These are phyloP conservation scores for Eupsilia transversa DNA, from an alignment of 2,888 invertebrate genomes.

Conservation along the genomic window DNA sequence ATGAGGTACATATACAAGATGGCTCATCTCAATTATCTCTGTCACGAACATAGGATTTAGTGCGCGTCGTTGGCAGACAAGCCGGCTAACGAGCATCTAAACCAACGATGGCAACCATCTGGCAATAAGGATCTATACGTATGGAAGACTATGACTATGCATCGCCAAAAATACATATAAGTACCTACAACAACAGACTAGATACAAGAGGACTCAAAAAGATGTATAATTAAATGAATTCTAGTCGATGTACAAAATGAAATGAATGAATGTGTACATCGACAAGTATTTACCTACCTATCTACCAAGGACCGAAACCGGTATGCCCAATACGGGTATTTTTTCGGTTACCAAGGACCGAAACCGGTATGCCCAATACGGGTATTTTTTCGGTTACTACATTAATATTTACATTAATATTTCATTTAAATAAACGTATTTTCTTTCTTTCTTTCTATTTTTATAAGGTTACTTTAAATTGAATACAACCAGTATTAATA, in stretches of 20 bases:
- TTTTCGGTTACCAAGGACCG: too few relatives aligned
- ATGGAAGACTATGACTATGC: slow-evolving; percentile 10
- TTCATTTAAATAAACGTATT: too few relatives aligned
- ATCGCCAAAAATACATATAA: background rate
- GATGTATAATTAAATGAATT: background rate
- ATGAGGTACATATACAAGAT: slow-evolving; percentile 60
- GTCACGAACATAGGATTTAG: slow-evolving; percentile 65
- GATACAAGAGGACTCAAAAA: background rate
- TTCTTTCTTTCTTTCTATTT: too few relatives aligned
- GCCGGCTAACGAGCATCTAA: slow-evolving; percentile 61
- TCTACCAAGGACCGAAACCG: too few relatives aligned
- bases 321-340: too few relatives aligned
- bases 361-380: too few relatives aligned
- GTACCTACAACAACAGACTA: background rate
- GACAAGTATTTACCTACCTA: background rate
- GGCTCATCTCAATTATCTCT: slow-evolving; percentile 67
- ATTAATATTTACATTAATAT: too few relatives aligned
- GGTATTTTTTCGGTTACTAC: too few relatives aligned
- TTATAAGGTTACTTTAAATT: too few relatives aligned
- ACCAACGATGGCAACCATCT: slow-evolving; percentile 51
- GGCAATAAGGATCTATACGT: slow-evolving; percentile 20
- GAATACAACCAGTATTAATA: too few relatives aligned
- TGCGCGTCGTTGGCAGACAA: slow-evolving; percentile 55
- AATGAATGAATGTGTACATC: too few relatives aligned
- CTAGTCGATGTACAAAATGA: background rate